Percentiles rank a stretch among this genome's conserved stretches.
Conservation (phyloP, 64 coral and sea anemone genomes). For the Actinia equina region DNA sequence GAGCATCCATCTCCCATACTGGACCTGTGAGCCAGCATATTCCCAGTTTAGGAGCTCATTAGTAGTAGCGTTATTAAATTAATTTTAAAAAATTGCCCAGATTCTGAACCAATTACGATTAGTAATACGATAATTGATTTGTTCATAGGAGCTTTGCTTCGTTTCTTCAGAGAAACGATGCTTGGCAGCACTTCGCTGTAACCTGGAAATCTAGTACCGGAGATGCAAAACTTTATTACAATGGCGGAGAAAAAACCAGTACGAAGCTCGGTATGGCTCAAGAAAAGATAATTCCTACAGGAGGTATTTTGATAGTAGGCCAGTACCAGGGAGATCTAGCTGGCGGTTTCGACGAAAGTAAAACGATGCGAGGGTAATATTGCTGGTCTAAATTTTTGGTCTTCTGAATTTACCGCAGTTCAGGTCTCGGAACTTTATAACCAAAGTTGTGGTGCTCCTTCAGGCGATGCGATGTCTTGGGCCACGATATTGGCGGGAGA, state of each 20-base stretch:
- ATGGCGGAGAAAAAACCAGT: neutral
- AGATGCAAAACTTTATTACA: neutral
- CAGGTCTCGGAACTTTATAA: neutral
- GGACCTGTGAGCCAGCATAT: no score
- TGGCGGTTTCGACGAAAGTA: neutral
- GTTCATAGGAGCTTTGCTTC: neutral
- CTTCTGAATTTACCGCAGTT: no score
- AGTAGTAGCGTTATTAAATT: neutral
- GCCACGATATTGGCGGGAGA: neutral
- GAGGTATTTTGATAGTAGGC: neutral
- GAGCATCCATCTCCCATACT: no score
- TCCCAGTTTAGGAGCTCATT: no score
- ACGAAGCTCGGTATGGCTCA: neutral
- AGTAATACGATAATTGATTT: neutral
- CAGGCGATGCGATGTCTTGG: neutral
- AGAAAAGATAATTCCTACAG: neutral
- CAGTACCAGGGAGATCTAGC: neutral
- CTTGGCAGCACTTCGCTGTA: neutral
- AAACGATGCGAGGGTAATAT: neutral
- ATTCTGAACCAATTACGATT: neutral
- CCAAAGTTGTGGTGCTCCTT: neutral
- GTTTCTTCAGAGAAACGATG: neutral
- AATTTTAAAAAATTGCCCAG: neutral
- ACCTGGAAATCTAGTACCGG: neutral
- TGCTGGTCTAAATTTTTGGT: neutral